Evolutionary conservation across 2,888 invertebrate species (phyloP).

Genomic region (Acronicta leporina): DNA sequence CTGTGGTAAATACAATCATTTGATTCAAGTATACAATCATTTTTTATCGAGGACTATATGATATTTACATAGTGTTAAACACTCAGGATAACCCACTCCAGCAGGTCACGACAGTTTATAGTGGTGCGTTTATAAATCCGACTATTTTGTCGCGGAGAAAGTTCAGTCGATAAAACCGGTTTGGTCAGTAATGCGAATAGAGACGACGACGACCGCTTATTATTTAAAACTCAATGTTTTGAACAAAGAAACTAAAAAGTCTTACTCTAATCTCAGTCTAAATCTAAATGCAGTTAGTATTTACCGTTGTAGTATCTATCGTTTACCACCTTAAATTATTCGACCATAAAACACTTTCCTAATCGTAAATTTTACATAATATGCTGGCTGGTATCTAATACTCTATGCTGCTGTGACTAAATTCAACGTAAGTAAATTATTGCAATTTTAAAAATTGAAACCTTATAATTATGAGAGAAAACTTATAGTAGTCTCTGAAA

Average conservation of each 20-base stretch:
- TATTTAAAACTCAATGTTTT: slow-evolving; percentile 14
- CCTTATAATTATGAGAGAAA: slow-evolving; percentile 37
- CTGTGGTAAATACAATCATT: not conserved
- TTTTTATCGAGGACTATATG: slow-evolving; percentile 21
- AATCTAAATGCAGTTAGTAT: not conserved
- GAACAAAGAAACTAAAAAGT: not conserved
- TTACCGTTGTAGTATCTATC: slow-evolving; percentile 34
- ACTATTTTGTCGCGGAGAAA: slow-evolving; percentile 10
- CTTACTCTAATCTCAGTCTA: no score
- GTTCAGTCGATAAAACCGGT: slow-evolving; percentile 25
- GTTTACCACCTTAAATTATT: slow-evolving; percentile 4
- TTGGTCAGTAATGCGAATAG: slow-evolving; percentile 22
- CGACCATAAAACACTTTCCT: slow-evolving; percentile 8
- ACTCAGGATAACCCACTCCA: slow-evolving; percentile 33
- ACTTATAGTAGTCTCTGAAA: slow-evolving; percentile 18
- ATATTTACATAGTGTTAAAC: not conserved
- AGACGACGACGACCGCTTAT: slow-evolving; percentile 11
- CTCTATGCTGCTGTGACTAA: no score
- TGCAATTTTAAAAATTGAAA: slow-evolving; percentile 25
- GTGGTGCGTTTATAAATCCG: not conserved
- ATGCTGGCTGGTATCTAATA: no score
- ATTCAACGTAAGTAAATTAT: slow-evolving; percentile 18
- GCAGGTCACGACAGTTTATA: slow-evolving; percentile 18
- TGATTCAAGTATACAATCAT: not conserved
- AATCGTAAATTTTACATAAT: not conserved